These are phyloP conservation scores for Dryomyza anilis DNA, from an alignment of 2,888 invertebrate genomes.

Conservation along the genomic window DNA sequence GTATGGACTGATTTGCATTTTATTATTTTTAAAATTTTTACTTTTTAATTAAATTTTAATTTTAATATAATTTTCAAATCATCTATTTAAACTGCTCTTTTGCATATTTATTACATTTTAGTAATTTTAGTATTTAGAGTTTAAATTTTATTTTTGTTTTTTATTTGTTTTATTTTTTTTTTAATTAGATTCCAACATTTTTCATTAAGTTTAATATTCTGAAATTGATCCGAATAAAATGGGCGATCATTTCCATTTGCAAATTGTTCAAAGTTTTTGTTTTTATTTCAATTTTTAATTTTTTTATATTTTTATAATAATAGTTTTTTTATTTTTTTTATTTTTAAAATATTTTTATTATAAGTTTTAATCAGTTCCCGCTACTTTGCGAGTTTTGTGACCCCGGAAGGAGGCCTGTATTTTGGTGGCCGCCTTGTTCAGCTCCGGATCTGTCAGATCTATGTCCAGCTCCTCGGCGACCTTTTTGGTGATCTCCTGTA, in stretches of 20 bases:
- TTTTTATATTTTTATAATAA: slow-evolving; percentile 5
- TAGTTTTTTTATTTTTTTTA: slow-evolving; percentile 10
- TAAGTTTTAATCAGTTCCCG: slow-evolving; percentile 46
- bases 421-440: slow-evolving; percentile 88
- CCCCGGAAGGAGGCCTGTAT: slow-evolving; percentile 92
- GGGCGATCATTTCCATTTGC: not conserved
- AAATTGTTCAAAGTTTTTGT: slow-evolving; percentile 3
- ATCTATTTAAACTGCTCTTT: not conserved
- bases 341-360: slow-evolving; percentile 31
- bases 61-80: not conserved
- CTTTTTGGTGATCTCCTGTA: slow-evolving; percentile 65
- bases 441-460: slow-evolving; percentile 83
- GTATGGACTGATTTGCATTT: slow-evolving; percentile 20
- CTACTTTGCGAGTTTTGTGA: slow-evolving; percentile 83
- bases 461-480: slow-evolving; percentile 80
- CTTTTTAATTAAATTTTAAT: not conserved
- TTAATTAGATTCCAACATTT: slow-evolving; percentile 5
- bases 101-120: not conserved
- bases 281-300: slow-evolving; percentile 11
- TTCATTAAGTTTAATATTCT: not conserved
- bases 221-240: slow-evolving; percentile 8
- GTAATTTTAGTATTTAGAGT: too few species aligned
- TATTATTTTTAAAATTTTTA: slow-evolving; percentile 5
- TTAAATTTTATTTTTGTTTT: not conserved
- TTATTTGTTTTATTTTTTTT: not conserved